Percentiles rank a stretch among this genome's conserved stretches.
Evolutionary conservation across 2,888 invertebrate species (phyloP).

Genomic region (Cephus pygmeus): DNA sequence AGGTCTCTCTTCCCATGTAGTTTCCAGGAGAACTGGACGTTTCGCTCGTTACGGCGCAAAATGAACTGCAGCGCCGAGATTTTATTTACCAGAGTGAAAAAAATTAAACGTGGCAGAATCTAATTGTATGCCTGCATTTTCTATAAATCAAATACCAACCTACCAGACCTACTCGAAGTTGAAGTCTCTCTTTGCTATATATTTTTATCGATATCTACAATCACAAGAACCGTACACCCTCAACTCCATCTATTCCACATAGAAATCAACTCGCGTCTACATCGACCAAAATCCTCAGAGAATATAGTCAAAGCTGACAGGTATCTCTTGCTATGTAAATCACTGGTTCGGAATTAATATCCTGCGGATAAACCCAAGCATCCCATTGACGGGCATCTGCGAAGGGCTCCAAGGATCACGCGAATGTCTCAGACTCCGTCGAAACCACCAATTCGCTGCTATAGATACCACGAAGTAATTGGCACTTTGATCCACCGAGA

Average conservation of each 20-base stretch:
- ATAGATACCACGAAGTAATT: not conserved
- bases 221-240: not conserved
- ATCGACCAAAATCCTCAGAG: not conserved
- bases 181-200: not conserved
- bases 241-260: not conserved
- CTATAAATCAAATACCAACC: not conserved
- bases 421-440: too few species aligned
- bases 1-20: slow-evolving; percentile 24
- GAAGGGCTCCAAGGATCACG: not conserved
- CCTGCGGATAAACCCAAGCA: not conserved
- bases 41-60: slow-evolving; percentile 12
- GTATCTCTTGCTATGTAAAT: not conserved
- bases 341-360: not conserved
- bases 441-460: not conserved
- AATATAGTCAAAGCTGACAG: not conserved
- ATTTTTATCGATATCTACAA: not conserved
- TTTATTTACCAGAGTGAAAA: slow-evolving; percentile 11
- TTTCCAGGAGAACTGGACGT: slow-evolving; percentile 28
- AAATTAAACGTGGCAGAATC: slow-evolving; percentile 13
- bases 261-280: not conserved
- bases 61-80: slow-evolving; percentile 20
- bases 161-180: not conserved
- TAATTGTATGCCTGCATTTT: slow-evolving; percentile 9
- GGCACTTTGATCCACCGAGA: not conserved
- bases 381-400: not conserved